A percentile compares a stretch with the other conserved stretches of the same genome.
Conservation (phyloP, 2,888 invertebrate genomes). For the Nomada ferruginata region DNA sequence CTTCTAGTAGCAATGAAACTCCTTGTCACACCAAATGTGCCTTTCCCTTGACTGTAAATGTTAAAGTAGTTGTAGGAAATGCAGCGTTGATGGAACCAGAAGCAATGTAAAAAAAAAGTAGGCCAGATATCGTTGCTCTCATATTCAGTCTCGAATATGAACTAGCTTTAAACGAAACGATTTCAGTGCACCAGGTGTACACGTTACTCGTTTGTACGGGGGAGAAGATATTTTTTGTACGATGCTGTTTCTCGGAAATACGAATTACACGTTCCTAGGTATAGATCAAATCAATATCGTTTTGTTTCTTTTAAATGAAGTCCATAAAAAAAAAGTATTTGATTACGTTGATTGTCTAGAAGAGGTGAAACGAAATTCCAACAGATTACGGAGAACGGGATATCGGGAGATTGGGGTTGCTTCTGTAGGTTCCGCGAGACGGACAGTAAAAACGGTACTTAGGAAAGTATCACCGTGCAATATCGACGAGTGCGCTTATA, state of each 20-base stretch:
- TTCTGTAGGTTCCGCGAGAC: conserved; percentile 1
- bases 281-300: background rate
- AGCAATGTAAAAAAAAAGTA: background rate
- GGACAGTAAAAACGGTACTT: conserved; percentile 6
- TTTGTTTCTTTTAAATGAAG: background rate
- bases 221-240: background rate
- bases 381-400: background rate
- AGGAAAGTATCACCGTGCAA: conserved; percentile 71
- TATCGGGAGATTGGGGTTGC: background rate
- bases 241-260: background rate
- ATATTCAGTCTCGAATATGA: conserved; percentile 6
- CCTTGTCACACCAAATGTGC: conserved; percentile 93
- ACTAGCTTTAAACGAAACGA: background rate
- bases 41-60: conserved; percentile 93
- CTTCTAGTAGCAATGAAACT: conserved; percentile 96
- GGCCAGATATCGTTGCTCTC: background rate
- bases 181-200: background rate
- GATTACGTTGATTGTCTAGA: background rate
- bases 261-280: background rate
- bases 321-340: too few relatives aligned
- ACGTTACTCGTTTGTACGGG: background rate
- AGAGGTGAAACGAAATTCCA: background rate
- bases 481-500: conserved; percentile 79
- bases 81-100: background rate
- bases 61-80: conserved; percentile 15